A percentile compares a stretch with the other conserved stretches of the same genome.
Conservation (phyloP, 35 echinoderm and acorn worm genomes). For the Stichopus chloronotus region DNA sequence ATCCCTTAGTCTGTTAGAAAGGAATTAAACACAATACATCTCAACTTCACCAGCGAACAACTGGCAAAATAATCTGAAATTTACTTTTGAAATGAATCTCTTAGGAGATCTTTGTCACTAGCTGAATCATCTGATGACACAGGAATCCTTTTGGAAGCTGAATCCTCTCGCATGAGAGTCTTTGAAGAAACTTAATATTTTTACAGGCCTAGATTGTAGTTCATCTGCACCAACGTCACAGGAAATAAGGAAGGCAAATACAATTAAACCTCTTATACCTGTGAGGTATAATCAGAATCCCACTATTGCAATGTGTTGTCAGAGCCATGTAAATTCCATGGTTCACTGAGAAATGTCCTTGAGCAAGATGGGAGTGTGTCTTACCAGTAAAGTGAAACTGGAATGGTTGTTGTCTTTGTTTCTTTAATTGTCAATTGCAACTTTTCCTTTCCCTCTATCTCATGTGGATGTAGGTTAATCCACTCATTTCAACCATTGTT, state of each 20-base stretch:
- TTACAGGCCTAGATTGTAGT: not conserved
- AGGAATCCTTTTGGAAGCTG: not conserved
- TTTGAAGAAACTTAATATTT: not conserved
- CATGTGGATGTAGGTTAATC: not conserved
- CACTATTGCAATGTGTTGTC: not conserved
- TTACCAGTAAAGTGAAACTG: not conserved
- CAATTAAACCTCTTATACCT: not conserved
- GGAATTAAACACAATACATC: not conserved
- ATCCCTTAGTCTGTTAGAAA: not conserved
- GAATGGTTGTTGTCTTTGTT: not conserved
- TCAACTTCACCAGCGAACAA: not conserved
- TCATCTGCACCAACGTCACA: not conserved
- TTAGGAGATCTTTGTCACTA: not conserved
- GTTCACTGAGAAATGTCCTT: not conserved
- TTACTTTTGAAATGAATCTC: not conserved
- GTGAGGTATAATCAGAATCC: not conserved
- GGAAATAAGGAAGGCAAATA: not conserved
- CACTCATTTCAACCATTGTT: constrained; percentile 3
- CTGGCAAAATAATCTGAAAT: not conserved
- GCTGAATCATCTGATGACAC: constrained; percentile 9
- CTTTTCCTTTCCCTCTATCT: constrained; percentile 9
- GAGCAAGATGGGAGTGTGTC: not conserved
- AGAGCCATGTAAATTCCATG: not conserved
- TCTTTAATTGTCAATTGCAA: not conserved
- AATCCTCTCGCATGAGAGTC: not conserved